phyloP scores from a whole-genome alignment of 2,797 vertebrate genomes.

The Acestrorhynchus altus region DNA sequence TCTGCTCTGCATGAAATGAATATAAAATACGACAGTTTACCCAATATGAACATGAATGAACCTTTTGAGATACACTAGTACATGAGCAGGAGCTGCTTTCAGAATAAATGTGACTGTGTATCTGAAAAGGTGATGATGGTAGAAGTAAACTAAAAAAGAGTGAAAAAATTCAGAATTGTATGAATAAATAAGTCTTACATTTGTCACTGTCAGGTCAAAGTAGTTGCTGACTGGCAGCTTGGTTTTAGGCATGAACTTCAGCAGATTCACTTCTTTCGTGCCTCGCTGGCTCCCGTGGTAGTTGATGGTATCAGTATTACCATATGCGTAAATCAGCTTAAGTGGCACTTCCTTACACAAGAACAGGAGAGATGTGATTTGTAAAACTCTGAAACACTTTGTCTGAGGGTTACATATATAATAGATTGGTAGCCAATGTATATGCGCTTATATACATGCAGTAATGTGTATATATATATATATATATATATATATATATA shows the following conservation, averaged over 20 bases:
- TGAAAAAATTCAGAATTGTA: background rate
- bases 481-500: no score
- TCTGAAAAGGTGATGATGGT: background rate
- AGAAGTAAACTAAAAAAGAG: background rate
- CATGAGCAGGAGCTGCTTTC: background rate
- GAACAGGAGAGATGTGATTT: background rate
- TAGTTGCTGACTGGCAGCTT: conserved; percentile 47
- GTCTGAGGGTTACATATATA: no score
- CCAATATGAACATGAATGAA: no score
- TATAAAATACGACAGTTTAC: no score
- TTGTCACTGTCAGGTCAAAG: conserved; percentile 69
- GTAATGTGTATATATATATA: no score
- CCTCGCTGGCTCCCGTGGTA: conserved; percentile 70
- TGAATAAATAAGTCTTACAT: conserved; percentile 69
- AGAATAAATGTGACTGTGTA: background rate
- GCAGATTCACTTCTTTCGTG: conserved; percentile 80
- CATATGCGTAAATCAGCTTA: conserved; percentile 78
- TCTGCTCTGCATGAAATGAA: no score
- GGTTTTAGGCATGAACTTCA: conserved; percentile 63
- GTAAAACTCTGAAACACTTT: no score
- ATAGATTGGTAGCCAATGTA: no score
- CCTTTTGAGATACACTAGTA: no score
- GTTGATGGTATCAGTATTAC: conserved; percentile 67
- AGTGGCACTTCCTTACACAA: conserved; percentile 70
- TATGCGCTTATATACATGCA: no score